Evolutionary conservation across 1,140 invertebrate genomes (phyloP), one percentile per base, ranked within the genome.

Genomic region (Dendrolimus kikuchii): DNA sequence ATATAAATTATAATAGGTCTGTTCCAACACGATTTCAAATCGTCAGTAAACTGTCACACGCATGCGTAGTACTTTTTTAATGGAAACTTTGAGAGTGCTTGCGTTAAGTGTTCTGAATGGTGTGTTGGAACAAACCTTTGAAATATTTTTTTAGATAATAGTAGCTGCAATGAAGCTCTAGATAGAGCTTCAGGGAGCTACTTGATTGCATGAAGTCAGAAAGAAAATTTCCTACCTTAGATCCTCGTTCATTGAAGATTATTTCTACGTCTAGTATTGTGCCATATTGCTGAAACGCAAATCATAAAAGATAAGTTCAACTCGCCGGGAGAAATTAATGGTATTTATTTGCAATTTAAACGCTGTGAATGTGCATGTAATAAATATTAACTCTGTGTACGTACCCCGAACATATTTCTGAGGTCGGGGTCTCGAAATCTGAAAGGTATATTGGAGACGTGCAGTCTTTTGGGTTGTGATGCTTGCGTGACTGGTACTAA

Each of bases 401-500:
- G 93, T 90, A 99, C 98, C 89, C 97, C 97, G 90, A 99, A 98
- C 93, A 99, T 96, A 68, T 96, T 94, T 85, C 97, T 93, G 55
- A 99, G 91, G 89, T 99, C 98, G 51, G 97, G 96, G 90, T 99
- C 98, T 88, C 98, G 92, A 89, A 99, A 99, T 78, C 97, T 91
- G 90, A 99, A 99, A 63, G 98, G 98, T 91, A 99, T 99, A 90
- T 99, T 99, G 77, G 97, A 99, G 72, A 99, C 97, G 79, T 97
- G 96, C 59, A 96, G 91, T 71, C 94, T 91, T 85, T 96, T 97
- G 43, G 94, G 94, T 81, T 94, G 94, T 50, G 81, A 88, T 59
- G 73, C 85, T 57, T 86, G 79, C 23, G 81, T 74, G 59, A 80
- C 76, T 53, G 81, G 77, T n/a, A 82, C 80, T 59, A 86, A 78